Conservation (phyloP, 2,797 vertebrate species). For the Gila robusta region DNA sequence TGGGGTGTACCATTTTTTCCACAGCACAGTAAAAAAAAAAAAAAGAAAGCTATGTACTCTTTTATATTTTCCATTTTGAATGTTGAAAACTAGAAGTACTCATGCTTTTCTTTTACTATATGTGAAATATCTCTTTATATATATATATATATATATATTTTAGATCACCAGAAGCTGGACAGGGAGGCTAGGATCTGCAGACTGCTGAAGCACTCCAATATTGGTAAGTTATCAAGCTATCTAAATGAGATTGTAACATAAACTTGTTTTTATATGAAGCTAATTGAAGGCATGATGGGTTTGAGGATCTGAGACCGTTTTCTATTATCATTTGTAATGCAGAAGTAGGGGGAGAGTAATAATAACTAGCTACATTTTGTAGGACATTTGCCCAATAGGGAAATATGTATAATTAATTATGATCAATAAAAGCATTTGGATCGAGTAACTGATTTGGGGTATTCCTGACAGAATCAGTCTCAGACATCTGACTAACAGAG, state of each 20-base stretch:
- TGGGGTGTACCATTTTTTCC: not conserved
- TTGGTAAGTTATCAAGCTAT: conserved; percentile 81
- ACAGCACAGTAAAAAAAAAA: not conserved
- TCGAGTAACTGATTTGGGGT: not conserved
- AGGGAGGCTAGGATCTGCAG: conserved; percentile 96
- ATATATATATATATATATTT: conserved; percentile 60
- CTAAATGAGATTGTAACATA: not conserved
- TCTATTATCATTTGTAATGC: not conserved
- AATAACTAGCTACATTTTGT: not conserved
- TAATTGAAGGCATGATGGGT: no score
- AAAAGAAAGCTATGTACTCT: not conserved
- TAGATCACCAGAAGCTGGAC: conserved; percentile 98
- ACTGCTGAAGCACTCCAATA: conserved; percentile 94
- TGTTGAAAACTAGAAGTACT: not conserved
- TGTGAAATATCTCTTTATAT: conserved; percentile 35
- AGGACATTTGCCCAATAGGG: not conserved
- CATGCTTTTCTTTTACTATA: not conserved
- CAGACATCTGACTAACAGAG: not conserved
- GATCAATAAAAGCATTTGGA: not conserved
- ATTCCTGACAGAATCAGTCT: not conserved
- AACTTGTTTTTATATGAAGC: not conserved
- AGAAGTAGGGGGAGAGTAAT: not conserved
- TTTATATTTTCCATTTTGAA: not conserved
- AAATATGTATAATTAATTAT: not conserved
- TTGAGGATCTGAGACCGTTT: no score